Evolutionary conservation across 2,888 invertebrate genomes (phyloP), one percentile per base, ranked within the genome.

Genomic region (Crematogaster levior): DNA sequence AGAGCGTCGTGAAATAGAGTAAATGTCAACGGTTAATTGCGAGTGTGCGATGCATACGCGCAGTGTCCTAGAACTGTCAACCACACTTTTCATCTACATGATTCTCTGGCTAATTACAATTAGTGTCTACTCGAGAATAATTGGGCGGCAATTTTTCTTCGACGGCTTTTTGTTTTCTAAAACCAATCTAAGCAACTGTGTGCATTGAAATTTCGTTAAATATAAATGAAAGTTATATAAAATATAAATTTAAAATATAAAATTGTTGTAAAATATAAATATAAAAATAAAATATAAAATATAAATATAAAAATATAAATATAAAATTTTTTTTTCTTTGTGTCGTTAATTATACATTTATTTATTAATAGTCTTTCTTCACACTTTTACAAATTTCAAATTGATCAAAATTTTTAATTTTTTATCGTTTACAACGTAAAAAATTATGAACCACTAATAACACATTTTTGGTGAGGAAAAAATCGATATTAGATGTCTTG

Each of bases 1-100:
- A 77, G 85, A 81, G 58, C 72, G 65, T 66, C 34, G 75, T 58
- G 65, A 85, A 86, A 81, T 87, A 83, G 75, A 87, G 89, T 88
- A 91, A 90, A 91, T 90, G 91, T 91, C 91, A 91, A 90, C 88
- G 86, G 88, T 90, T 91, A 91, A 91, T 91, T 89, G 87, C 91
- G 85, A 83, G 85, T 86, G 82, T 84, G 53, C 61, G 85, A 88
- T 87, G 91, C 91, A 85, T 88, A 88, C 88, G 30, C n/a, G 24
- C 24, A n/a, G 51, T 51, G 75, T 51, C 51, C 18, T 15, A 65
- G 75, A 75, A 75, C n/a, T 75, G 65, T 53, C 9, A 40, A 18
- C 6, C 15, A n/a, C 24, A n/a, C 15, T 43, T 75, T 40, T 65
- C 37, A n/a, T 40, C 9, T 37, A 27, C 34, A 12, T n/a, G 21